Evolutionary conservation across 2,113 vertebrate genomes (phyloP), one percentile per base, ranked within the genome.

Genomic region (Cacatua alba): DNA sequence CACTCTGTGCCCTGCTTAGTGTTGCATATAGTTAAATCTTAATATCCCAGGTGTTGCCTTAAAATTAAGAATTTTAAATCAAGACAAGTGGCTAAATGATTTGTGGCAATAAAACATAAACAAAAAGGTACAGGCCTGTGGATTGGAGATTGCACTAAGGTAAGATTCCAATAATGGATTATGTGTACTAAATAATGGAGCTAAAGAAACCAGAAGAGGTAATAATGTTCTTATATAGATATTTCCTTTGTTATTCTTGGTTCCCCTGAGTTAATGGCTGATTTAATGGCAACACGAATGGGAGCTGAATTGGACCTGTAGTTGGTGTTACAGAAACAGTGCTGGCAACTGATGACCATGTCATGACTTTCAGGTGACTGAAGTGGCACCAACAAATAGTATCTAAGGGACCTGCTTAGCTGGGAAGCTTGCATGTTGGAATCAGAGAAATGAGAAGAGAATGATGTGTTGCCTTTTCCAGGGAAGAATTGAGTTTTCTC

Each of bases 321-420:
- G 20, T 5, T 62, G 43, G 14, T 41, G 31, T 26, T 35, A 51
- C 7, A 35, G 51, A 86, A 84, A 48, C 49, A 24, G 11, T 2
- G 1, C n/a, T 85, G 70, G 14, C 28, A 90, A n/a, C 12, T n/a
- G 48, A 26, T n/a, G 49, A 41, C 0, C 0, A 0, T 49, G 60
- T 28, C 37, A 28, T 9, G 12, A 86, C 35, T 12, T 82, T 48
- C 37, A 55, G 31, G 18, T 49, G 31, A 35, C 3, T 12, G 29
- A 49, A 75, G 28, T 1, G 5, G 43, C 23, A 41, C 13, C 25
- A 46, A n/a, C 25, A 82, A 77, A 80, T 17, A 41, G 26, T 31
- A 59, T 4, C 21, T 59, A 74, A 72, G 49, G 57, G 53, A 88
- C 16, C 20, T 19, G 10, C 15, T 29, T 75, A 52, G 5, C 39